Conservation (phyloP, 2,888 invertebrate genomes). For the Stenolophus ochropezus region DNA sequence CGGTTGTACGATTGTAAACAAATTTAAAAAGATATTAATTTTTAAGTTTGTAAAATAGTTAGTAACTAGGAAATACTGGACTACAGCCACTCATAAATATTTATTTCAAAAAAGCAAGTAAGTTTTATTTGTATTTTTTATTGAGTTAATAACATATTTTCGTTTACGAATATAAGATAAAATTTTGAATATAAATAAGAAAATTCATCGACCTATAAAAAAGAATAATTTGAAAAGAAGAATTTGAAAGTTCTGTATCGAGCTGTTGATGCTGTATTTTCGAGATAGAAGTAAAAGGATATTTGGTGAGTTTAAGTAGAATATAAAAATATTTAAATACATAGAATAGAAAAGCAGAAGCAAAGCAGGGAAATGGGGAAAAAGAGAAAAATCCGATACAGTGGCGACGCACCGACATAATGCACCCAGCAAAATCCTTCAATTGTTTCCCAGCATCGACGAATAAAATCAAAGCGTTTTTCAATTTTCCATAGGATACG, state of each 20-base stretch:
- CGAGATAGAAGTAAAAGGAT: background rate
- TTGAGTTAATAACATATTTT: too few species aligned
- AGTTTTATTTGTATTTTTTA: too few species aligned
- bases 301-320: background rate
- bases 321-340: constrained; percentile 4
- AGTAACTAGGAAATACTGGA: too few species aligned
- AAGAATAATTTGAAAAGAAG: too few species aligned
- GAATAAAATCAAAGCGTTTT: constrained; percentile 56
- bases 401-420: constrained; percentile 32
- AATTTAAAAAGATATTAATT: too few species aligned
- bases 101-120: too few species aligned
- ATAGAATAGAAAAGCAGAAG: background rate
- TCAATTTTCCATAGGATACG: constrained; percentile 54
- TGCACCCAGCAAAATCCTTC: constrained; percentile 51
- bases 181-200: too few species aligned
- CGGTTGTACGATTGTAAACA: too few species aligned
- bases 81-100: too few species aligned
- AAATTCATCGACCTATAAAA: too few species aligned
- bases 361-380: background rate
- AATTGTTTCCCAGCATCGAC: constrained; percentile 53
- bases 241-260: background rate
- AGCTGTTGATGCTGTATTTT: background rate
- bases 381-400: constrained; percentile 23
- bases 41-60: too few species aligned
- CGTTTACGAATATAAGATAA: too few species aligned